Evolutionary conservation across 1,140 invertebrate species (phyloP).

Genomic region (Rhyacophila brunnea): DNA sequence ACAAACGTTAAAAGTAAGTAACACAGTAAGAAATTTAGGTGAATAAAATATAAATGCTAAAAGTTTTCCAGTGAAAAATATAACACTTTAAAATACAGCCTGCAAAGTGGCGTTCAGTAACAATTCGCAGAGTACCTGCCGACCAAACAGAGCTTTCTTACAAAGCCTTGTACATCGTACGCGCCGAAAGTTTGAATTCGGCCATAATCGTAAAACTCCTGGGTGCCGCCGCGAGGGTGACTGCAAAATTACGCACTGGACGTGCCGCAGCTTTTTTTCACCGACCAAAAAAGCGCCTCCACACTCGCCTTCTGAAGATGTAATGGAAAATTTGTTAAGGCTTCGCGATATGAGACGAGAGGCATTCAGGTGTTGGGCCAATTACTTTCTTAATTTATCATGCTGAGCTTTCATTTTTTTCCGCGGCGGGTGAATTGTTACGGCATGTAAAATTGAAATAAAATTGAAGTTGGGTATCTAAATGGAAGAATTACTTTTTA

Average conservation of each 20-base stretch:
- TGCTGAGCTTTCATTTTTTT: not conserved
- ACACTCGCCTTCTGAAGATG: not conserved
- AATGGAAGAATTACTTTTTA: no score
- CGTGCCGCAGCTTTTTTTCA: constrained; percentile 20
- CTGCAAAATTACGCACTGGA: constrained; percentile 31
- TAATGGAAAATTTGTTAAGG: constrained; percentile 11
- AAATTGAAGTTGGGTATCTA: no score
- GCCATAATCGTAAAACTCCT: constrained; percentile 34
- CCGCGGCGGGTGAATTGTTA: no score
- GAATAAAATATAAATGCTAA: constrained; percentile 8
- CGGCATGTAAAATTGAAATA: no score
- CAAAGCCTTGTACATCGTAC: not conserved
- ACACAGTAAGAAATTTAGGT: not conserved
- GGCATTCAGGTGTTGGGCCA: constrained; percentile 3
- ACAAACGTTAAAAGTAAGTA: no score
- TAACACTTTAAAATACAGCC: constrained; percentile 9
- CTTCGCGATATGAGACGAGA: not conserved
- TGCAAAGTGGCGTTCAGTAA: constrained; percentile 5
- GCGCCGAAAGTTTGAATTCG: constrained; percentile 30
- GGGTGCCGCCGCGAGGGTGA: constrained; percentile 12
- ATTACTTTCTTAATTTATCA: constrained; percentile 3
- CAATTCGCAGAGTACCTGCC: not conserved
- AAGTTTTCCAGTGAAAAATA: constrained; percentile 4
- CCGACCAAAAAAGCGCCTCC: constrained; percentile 2
- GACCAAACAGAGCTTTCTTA: no score